Base-by-base conservation (phyloP, 35 echinoderm and acorn worm species). In the Apostichopus californicus region DNA sequence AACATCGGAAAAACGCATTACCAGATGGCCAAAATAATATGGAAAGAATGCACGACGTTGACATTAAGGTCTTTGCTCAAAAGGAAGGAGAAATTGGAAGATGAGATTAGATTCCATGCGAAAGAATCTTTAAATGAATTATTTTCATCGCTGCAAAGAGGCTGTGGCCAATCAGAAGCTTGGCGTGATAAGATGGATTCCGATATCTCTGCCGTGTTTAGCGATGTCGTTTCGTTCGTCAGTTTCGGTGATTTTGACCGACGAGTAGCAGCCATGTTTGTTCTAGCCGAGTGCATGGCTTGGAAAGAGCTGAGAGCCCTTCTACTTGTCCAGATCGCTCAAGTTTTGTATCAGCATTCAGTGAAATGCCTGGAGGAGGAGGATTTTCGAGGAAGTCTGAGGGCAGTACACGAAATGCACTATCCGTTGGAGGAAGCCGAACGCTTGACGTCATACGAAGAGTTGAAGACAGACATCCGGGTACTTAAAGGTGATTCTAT, bases 121-220 rank as follows among this genome's bases (percentile, higher is more conserved):
- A 87, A 87, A 65, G 83, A 87, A 26, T 57, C 83, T 18, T 56
- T 87, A 0, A 87, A 65, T 18, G 83, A 56, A 56, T 65, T 87
- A 10, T 87, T 87, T 65, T 57, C 83, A 9, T 57, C 83, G 9
- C 60, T 87, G 10, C 20, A 56, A 56, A 24, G 22, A 23, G 83
- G 83, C 10, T 9, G 13, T 9, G 22, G 83, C 21, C 53, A 87
- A 65, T 17, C 55, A 5, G 54, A 87, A 20, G 5, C 5, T 10
- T 87, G 83, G 83, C 22, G 53, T 25, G 83, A 87, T 61, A 87
- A 65, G 23, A 87, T 87, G 83, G 55, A 87, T 24, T 87, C 83
- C 60, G 83, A 87, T 24, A 87, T 87, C 15, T 14, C 55, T 26
- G 10, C 13, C 8, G 83, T 87, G 55, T 87, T 87, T 56, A 60